phyloP scores from a whole-genome alignment of 2,888 invertebrate species.

The Agrotis segetum region DNA sequence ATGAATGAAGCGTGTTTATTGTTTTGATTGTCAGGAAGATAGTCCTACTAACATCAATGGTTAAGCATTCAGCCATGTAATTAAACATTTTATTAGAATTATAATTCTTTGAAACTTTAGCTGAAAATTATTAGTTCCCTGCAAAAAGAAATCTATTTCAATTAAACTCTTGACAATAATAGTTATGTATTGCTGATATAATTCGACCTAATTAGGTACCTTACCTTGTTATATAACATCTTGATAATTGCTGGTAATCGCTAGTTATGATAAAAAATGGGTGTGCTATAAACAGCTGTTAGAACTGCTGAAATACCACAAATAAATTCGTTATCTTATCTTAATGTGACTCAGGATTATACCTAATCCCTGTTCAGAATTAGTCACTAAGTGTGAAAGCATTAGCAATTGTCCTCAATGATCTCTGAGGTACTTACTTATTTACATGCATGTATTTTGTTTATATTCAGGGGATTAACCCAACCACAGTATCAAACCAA shows the following conservation, averaged over 20 bases:
- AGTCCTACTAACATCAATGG: not conserved
- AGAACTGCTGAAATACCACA: not conserved
- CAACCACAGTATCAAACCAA: not conserved
- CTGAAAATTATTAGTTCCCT: not conserved
- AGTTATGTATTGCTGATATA: not conserved
- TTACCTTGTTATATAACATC: slow-evolving; percentile 3
- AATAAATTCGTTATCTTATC: slow-evolving; percentile 28
- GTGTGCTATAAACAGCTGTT: slow-evolving; percentile 12
- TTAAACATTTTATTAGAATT: too few species aligned
- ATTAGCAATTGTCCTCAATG: not conserved
- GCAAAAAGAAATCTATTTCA: not conserved
- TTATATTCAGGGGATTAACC: not conserved
- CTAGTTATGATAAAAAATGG: slow-evolving; percentile 7
- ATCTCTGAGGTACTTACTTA: not conserved
- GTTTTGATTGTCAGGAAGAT: slow-evolving; percentile 4
- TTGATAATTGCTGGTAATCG: slow-evolving; percentile 23
- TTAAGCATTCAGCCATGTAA: not conserved
- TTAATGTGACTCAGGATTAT: not conserved
- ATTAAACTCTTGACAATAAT: not conserved
- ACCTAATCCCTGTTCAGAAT: slow-evolving; percentile 8
- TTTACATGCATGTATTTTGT: not conserved
- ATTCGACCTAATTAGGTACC: not conserved
- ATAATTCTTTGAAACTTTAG: not conserved
- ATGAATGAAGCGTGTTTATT: slow-evolving; percentile 12
- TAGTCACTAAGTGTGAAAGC: not conserved